Evolutionary conservation across 30 jellyfish, hydroid and myxozoan genomes (phyloP).

Genomic region (Hydractinia echinata): DNA sequence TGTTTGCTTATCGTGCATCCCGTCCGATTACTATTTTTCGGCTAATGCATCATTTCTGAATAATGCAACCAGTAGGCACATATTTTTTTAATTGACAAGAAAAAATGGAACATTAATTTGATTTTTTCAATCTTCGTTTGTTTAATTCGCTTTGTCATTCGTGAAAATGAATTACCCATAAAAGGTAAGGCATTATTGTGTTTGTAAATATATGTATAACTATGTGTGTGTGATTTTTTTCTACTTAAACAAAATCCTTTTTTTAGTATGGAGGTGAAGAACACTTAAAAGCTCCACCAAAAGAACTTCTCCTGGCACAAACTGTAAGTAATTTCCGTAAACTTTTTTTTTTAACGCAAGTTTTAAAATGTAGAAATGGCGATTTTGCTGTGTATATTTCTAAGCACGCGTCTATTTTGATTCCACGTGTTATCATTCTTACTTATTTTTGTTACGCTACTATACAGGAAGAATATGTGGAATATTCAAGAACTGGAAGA

Average conservation of each 20-base stretch:
- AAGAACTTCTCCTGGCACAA: conserved; percentile 92
- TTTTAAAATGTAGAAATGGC: not conserved
- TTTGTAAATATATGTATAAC: no score
- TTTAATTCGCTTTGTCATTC: no score
- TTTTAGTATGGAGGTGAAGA: conserved; percentile 97
- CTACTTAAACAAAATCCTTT: no score
- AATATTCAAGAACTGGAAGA: conserved; percentile 98
- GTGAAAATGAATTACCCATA: no score
- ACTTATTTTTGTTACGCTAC: not conserved
- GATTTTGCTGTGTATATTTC: not conserved
- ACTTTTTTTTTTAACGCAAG: not conserved
- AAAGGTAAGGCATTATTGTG: no score
- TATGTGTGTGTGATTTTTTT: no score
- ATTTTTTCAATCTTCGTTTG: no score
- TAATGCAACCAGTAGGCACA: not conserved
- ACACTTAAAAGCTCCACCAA: conserved; percentile 93
- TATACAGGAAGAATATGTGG: conserved; percentile 98
- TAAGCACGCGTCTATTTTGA: not conserved
- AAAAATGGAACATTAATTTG: no score
- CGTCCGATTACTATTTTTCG: no score
- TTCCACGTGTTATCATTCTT: not conserved
- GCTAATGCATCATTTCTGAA: not conserved
- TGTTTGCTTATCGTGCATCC: no score
- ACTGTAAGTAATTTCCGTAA: conserved; percentile 53
- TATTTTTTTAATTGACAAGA: not conserved